Evolutionary conservation across 2,113 vertebrate genomes (phyloP).

Genomic region (Geococcyx californianus): DNA sequence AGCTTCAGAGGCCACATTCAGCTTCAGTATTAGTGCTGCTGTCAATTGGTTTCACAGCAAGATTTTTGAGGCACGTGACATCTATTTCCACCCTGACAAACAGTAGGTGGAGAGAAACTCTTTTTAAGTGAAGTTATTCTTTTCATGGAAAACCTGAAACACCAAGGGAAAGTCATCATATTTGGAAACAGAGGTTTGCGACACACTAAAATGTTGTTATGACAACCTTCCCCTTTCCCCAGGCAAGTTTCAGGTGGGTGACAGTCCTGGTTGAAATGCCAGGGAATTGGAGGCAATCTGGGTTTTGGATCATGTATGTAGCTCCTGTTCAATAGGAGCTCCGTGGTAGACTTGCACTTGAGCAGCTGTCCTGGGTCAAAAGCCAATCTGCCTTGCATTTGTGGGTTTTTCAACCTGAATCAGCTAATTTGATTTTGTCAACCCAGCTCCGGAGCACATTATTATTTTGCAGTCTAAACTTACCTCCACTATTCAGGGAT

Average conservation of each 20-base stretch:
- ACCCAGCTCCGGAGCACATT: background rate
- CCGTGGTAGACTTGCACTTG: background rate
- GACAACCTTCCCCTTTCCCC: background rate
- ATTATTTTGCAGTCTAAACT: slow-evolving; percentile 4
- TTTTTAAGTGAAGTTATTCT: background rate
- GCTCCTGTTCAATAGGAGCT: background rate
- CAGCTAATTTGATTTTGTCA: slow-evolving; percentile 19
- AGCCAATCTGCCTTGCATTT: background rate
- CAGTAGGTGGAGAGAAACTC: background rate
- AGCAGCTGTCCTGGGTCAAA: background rate
- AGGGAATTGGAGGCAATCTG: background rate
- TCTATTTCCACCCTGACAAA: background rate
- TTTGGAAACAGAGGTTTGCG: background rate
- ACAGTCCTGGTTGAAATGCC: background rate
- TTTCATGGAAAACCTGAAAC: background rate
- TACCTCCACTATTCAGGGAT: background rate
- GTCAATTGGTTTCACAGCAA: background rate
- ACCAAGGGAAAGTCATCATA: background rate
- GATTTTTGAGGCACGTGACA: background rate
- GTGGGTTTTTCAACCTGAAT: background rate
- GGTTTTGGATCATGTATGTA: background rate
- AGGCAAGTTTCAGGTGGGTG: background rate
- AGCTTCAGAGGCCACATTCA: background rate
- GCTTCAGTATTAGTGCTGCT: background rate
- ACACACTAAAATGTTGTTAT: background rate